phyloP scores from a whole-genome alignment of 2,797 vertebrate genomes.

The Sparus aurata region DNA sequence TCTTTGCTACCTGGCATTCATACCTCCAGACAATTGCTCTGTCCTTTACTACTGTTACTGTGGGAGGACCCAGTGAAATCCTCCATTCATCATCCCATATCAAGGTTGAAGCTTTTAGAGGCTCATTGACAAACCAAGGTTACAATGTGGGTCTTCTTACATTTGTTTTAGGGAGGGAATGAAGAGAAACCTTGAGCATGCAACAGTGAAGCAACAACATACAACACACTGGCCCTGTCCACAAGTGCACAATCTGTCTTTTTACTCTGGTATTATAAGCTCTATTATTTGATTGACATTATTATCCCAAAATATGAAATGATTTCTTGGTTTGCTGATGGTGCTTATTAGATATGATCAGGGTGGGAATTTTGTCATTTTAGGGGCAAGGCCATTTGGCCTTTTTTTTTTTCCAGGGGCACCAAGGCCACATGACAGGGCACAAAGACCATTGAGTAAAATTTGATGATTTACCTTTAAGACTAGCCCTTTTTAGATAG shows the following conservation, averaged over 20 bases:
- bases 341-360: not conserved
- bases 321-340: not conserved
- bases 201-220: not conserved
- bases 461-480: too few species aligned
- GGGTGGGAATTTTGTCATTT: too few species aligned
- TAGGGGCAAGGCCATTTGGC: too few species aligned
- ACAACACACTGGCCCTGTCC: not conserved
- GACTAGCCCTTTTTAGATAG: too few species aligned
- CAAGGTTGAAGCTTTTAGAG: slow-evolving; percentile 25
- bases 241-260: not conserved
- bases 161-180: not conserved
- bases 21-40: not conserved
- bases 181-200: slow-evolving; percentile 5
- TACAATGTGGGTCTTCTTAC: not conserved
- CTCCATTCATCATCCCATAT: slow-evolving; percentile 11
- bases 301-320: not conserved
- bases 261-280: not conserved
- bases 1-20: too few species aligned
- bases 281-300: not conserved
- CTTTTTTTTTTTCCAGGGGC: too few species aligned
- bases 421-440: too few species aligned
- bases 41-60: not conserved
- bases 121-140: not conserved
- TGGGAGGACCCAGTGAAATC: slow-evolving; percentile 3
- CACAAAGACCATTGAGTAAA: too few species aligned